Conservation (phyloP, 2,888 invertebrate species). For the Nomada lathburiana region DNA sequence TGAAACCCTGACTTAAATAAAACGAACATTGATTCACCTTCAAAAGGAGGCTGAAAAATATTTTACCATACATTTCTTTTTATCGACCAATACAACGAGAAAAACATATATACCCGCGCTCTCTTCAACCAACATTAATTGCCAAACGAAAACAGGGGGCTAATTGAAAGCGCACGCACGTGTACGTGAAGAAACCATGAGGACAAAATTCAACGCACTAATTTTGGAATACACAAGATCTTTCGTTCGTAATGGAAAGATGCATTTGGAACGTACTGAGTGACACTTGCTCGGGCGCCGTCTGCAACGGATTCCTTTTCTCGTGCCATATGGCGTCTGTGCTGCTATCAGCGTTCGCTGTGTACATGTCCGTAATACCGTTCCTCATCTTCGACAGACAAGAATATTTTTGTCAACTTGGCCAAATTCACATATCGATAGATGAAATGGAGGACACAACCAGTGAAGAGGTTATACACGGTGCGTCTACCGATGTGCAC, state of each 20-base stretch:
- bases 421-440: slow-evolving; percentile 66
- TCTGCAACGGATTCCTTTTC: slow-evolving; percentile 67
- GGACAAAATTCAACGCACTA: slow-evolving; percentile 1
- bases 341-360: slow-evolving; percentile 70
- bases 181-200: slow-evolving; percentile 8
- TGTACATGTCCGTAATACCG: slow-evolving; percentile 68
- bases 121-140: slow-evolving; percentile 41
- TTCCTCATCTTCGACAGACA: slow-evolving; percentile 67
- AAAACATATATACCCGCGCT: slow-evolving; percentile 35
- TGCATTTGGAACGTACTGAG: slow-evolving; percentile 66
- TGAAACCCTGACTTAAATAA: not conserved
- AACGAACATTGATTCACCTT: not conserved
- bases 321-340: slow-evolving; percentile 74
- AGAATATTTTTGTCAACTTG: slow-evolving; percentile 13
- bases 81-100: not conserved
- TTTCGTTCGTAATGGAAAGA: slow-evolving; percentile 36
- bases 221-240: slow-evolving; percentile 36
- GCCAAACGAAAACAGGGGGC: slow-evolving; percentile 19
- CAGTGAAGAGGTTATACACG: slow-evolving; percentile 63
- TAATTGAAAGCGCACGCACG: slow-evolving; percentile 19
- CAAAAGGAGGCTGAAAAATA: not conserved
- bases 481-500: slow-evolving; percentile 62
- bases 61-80: not conserved
- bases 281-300: slow-evolving; percentile 68
- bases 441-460: slow-evolving; percentile 23